A percentile compares a stretch with the other conserved stretches of the same genome.
Evolutionary conservation across 2,888 invertebrate species (phyloP).

Genomic region (Eupithecia subumbrata): DNA sequence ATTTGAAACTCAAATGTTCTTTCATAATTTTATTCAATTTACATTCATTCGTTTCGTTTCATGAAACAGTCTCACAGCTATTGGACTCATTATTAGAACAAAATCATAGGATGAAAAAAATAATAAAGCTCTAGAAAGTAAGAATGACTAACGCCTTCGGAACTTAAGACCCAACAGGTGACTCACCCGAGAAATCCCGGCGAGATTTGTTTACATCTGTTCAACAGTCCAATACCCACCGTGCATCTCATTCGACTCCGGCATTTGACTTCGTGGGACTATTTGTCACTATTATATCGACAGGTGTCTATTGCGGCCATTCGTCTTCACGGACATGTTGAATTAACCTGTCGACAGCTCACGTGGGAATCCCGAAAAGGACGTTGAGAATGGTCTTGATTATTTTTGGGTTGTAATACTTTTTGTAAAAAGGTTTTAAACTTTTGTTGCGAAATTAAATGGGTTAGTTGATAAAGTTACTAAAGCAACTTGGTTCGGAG

Average conservation of each 20-base stretch:
- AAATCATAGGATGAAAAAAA: background rate
- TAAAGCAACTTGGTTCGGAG: background rate
- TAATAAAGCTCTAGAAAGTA: background rate
- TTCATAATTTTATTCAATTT: background rate
- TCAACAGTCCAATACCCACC: constrained; percentile 35
- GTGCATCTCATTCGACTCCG: constrained; percentile 42
- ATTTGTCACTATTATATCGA: constrained; percentile 50
- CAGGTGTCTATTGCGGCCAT: constrained; percentile 42
- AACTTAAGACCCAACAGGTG: constrained; percentile 19
- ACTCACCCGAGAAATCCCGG: constrained; percentile 15
- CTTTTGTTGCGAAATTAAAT: background rate
- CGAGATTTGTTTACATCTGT: constrained; percentile 29
- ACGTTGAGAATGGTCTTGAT: background rate
- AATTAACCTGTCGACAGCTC: constrained; percentile 11
- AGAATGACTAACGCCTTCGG: constrained; percentile 6
- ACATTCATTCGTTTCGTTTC: background rate
- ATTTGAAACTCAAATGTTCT: background rate
- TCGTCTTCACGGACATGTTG: constrained; percentile 29
- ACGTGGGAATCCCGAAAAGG: constrained; percentile 12
- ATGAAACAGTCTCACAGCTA: background rate
- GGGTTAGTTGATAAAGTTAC: background rate
- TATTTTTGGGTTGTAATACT: background rate
- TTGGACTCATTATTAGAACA: background rate
- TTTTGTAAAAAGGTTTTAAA: background rate
- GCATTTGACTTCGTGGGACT: constrained; percentile 17